A percentile compares a stretch with the other conserved stretches of the same genome.
phyloP scores from a whole-genome alignment of 2,888 invertebrate species.

The Athalia circularis region DNA sequence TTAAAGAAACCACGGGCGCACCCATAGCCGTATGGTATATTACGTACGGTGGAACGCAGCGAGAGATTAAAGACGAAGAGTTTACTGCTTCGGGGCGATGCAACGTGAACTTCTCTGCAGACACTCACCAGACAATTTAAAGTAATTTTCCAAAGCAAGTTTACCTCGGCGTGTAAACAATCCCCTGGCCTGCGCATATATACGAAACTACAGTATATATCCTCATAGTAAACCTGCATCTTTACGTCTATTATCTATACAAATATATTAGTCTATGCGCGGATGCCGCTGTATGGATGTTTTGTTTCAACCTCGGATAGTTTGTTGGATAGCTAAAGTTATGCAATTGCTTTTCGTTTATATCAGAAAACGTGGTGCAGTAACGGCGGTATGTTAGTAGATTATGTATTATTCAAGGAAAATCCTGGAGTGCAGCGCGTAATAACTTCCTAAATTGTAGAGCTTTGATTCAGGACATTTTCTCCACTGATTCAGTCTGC shows the following conservation, averaged over 20 bases:
- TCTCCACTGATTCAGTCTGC: no score
- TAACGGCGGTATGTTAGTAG: not conserved
- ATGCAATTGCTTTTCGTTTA: slow-evolving; percentile 35
- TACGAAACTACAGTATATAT: not conserved
- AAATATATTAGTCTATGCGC: not conserved
- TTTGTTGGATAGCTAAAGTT: slow-evolving; percentile 15
- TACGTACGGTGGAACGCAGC: not conserved
- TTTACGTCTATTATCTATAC: not conserved
- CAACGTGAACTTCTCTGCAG: slow-evolving; percentile 18
- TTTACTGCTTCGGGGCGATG: not conserved
- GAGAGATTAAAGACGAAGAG: slow-evolving; percentile 20
- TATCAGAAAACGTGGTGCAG: not conserved
- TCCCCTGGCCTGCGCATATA: not conserved
- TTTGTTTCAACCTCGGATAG: slow-evolving; percentile 32
- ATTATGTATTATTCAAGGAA: not conserved
- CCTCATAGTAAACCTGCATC: no score
- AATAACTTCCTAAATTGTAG: not conserved
- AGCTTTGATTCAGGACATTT: no score
- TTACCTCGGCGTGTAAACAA: not conserved
- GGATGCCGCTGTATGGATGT: not conserved
- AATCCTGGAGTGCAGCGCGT: not conserved
- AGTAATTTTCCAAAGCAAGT: slow-evolving; percentile 36
- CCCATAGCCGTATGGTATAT: not conserved
- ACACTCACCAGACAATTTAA: slow-evolving; percentile 40
- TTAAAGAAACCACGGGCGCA: no score